Percentiles rank a stretch among this genome's conserved stretches.
phyloP scores from a whole-genome alignment of 1,140 invertebrate genomes.

The Drosophila lowei region DNA sequence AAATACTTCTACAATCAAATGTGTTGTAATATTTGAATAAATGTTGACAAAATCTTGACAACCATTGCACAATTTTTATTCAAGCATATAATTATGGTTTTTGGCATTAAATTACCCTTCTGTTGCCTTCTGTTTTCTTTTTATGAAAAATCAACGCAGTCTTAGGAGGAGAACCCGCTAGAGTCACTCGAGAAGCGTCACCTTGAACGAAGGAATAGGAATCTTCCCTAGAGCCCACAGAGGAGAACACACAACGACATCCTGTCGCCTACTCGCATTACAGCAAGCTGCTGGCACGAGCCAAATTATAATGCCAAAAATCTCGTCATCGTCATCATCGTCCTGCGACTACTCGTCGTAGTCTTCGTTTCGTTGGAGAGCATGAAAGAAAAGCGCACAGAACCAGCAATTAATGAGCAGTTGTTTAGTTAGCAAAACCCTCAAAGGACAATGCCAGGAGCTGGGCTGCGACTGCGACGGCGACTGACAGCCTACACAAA shows the following conservation, averaged over 20 bases:
- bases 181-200: not conserved
- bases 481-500: constrained; percentile 29
- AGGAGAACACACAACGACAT: constrained; percentile 7
- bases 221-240: constrained; percentile 4
- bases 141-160: not conserved
- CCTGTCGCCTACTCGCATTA: constrained; percentile 48
- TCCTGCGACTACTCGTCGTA: not conserved
- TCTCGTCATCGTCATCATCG: constrained; percentile 25
- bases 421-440: constrained; percentile 43
- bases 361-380: constrained; percentile 4
- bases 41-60: no score
- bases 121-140: no score
- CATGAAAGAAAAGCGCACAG: constrained; percentile 59
- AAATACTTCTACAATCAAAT: no score
- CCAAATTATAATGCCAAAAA: constrained; percentile 56
- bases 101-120: no score
- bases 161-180: no score
- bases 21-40: no score
- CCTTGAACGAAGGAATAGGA: not conserved
- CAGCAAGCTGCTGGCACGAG: constrained; percentile 68
- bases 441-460: constrained; percentile 58
- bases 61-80: no score
- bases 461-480: constrained; percentile 26
- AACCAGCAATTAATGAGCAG: constrained; percentile 76
- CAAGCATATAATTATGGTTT: no score